Evolutionary conservation across 1,140 invertebrate species (phyloP).

Genomic region (Vanessa tameamea): DNA sequence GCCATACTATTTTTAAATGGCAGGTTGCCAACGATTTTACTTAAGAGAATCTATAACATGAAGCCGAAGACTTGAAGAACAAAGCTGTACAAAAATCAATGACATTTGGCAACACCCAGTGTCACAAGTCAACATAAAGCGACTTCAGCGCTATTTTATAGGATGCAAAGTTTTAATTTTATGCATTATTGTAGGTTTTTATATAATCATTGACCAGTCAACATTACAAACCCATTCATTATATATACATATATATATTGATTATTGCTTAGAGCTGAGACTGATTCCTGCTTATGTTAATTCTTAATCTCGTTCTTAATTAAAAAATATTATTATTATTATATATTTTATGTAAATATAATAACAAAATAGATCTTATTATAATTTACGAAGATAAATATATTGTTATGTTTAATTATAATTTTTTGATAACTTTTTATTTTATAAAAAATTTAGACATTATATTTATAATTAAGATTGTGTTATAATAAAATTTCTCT

Average conservation of each 20-base stretch:
- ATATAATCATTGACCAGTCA: too few relatives aligned
- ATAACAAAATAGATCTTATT: too few relatives aligned
- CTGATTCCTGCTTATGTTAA: not conserved
- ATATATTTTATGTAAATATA: too few relatives aligned
- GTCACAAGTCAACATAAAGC: conserved; percentile 19
- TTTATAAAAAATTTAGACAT: not conserved
- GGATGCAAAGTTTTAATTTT: not conserved
- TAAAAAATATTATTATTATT: not conserved
- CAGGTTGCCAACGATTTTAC: conserved; percentile 9
- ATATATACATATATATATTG: too few relatives aligned
- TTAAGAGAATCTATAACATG: conserved; percentile 30
- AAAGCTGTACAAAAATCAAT: conserved; percentile 48
- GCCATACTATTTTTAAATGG: conserved; percentile 13
- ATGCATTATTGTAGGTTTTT: too few relatives aligned
- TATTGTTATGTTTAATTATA: too few relatives aligned
- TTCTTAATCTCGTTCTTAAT: not conserved
- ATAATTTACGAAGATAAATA: too few relatives aligned
- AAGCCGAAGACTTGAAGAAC: conserved; percentile 33
- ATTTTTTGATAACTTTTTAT: too few relatives aligned
- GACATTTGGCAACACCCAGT: conserved; percentile 46
- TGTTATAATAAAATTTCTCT: not conserved
- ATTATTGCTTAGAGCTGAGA: too few relatives aligned
- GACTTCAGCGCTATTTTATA: conserved; percentile 30
- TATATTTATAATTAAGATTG: not conserved
- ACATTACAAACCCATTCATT: too few relatives aligned